Evolutionary conservation across 37 sponge, comb jelly and placozoan species (phyloP).

Genomic region (Haliclona indistincta): DNA sequence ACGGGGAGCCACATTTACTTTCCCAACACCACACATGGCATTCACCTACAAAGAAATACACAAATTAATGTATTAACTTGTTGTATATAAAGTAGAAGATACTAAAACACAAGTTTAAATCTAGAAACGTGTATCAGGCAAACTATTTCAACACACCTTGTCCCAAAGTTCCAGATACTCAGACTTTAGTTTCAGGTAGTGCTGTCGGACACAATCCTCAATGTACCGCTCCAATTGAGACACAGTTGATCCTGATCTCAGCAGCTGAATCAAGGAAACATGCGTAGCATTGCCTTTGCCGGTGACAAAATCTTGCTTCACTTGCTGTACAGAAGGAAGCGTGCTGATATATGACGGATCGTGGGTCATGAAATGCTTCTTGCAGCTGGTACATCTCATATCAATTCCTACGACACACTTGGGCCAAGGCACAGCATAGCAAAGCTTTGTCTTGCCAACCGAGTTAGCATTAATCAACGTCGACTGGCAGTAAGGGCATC

Average conservation of each 20-base stretch:
- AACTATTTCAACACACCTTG: conserved; percentile 35
- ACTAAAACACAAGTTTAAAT: too few species aligned
- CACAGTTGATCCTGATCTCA: conserved; percentile 26
- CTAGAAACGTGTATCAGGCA: neutral
- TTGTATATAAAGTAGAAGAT: neutral
- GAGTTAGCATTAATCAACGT: conserved; percentile 42
- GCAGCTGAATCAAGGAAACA: conserved; percentile 33
- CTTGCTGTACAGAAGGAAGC: conserved; percentile 19
- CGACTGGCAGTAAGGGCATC: conserved; percentile 41
- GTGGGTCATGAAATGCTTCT: conserved; percentile 40
- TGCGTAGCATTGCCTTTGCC: conserved; percentile 45
- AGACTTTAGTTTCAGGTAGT: conserved; percentile 42
- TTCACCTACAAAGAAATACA: conserved; percentile 17
- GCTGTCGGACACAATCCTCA: conserved; percentile 27
- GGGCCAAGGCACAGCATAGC: conserved; percentile 43
- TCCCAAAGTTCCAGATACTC: conserved; percentile 49
- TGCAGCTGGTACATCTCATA: neutral
- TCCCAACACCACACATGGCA: conserved; percentile 47
- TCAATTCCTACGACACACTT: neutral
- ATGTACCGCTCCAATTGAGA: conserved; percentile 30
- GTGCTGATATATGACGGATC: conserved; percentile 15
- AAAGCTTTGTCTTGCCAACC: conserved; percentile 39
- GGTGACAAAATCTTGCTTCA: neutral
- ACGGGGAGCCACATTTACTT: conserved; percentile 42
- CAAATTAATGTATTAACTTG: neutral